Evolutionary conservation across 2,797 vertebrate species (phyloP).

Genomic region (Gadopsis marmoratus): DNA sequence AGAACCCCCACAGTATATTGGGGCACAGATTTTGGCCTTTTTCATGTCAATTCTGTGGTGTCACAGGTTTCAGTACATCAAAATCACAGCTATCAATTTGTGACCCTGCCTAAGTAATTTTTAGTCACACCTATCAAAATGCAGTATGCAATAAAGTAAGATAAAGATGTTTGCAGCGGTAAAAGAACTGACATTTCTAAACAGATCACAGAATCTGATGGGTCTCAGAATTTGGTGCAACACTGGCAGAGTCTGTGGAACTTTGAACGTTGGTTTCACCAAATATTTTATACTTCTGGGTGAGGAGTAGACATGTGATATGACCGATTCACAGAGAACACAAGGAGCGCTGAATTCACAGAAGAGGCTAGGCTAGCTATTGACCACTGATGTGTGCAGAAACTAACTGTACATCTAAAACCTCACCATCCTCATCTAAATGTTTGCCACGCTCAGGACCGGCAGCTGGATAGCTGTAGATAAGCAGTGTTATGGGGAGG

Average conservation of each 20-base stretch:
- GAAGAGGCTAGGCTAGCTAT: not conserved
- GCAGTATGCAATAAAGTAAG: not conserved
- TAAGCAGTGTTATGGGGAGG: slow-evolving; percentile 1
- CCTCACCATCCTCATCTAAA: not conserved
- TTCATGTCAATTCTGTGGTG: not conserved
- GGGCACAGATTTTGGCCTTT: not conserved
- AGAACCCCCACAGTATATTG: fast-evolving
- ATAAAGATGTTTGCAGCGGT: not conserved
- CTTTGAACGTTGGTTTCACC: not conserved
- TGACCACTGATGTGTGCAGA: slow-evolving; percentile 14
- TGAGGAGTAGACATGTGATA: not conserved
- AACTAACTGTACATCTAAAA: slow-evolving; percentile 19
- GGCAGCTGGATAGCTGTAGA: not conserved
- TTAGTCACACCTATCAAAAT: not conserved
- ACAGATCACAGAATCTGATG: not conserved
- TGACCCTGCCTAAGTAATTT: not conserved
- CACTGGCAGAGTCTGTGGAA: not conserved
- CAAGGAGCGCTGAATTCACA: slow-evolving; percentile 5
- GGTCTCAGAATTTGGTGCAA: not conserved
- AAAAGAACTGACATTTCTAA: not conserved
- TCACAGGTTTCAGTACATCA: not conserved
- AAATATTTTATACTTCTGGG: slow-evolving; percentile 4
- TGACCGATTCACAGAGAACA: not conserved
- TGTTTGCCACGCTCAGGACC: slow-evolving; percentile 16
- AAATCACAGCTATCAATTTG: not conserved